Base-by-base conservation (phyloP, 1,140 invertebrate species). In the Pseudomyrmex sp. region DNA sequence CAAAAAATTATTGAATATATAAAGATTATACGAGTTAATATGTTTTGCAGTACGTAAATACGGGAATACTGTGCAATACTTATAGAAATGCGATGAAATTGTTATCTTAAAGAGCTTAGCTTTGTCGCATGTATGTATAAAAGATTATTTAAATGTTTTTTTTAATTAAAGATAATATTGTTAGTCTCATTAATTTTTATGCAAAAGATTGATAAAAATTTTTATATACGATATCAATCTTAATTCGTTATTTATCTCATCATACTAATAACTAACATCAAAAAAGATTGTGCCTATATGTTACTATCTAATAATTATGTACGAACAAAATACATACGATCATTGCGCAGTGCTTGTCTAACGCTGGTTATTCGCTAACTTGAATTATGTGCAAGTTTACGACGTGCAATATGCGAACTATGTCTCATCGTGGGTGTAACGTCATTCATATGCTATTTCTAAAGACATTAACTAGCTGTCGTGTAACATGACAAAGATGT, bases 371-470 rank as follows among this genome's bases (percentile, higher is more conserved):
- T 58, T 75, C 86, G 84, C 84, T 88, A 87, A 88, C 73, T 35
- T 23, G 7, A 46, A 52, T 44, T 26, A 18, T 75, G 20, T 82
- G 73, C 44, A 59, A 61, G 63, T 86, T 72, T 44, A 77, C 20
- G 52, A 61, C 62, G 59, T 82, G 84, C 79, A 83, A 56, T 83
- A 87, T 13, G 13, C 72, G 80, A 87, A 87, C 56, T 20, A 54
- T 61, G 85, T 68, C 86, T 87, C 79, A 70, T 20, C 23, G 9
- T 86, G 56, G 66, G 56, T 84, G 56, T 79, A 86, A 87, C 72
- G 48, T 56, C 77, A 15, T 87, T 66, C 83, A 48, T 54, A 56
- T 77, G 66, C 83, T 44, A 70, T 86, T 70, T 76, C n/a, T 66
- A 50, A 48, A 44, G 8, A 70, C 68, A 63, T 50, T 79, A 54